Percentiles rank a stretch among this genome's conserved stretches.
Evolutionary conservation across 2,888 invertebrate genomes (phyloP).

Genomic region (Ochropleura plecta): DNA sequence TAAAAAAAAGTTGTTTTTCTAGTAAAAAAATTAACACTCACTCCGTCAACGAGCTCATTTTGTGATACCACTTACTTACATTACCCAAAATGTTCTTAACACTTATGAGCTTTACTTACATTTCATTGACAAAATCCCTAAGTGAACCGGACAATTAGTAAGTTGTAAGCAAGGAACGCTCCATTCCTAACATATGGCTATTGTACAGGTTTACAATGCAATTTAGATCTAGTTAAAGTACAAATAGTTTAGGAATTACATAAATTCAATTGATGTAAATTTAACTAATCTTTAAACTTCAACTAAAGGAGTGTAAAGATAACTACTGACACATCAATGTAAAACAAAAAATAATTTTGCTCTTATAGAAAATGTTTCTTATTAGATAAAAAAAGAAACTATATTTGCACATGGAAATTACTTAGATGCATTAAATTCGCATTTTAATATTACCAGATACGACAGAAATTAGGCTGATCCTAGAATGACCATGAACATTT

Average conservation of each 20-base stretch:
- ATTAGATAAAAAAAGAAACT: conserved; percentile 86
- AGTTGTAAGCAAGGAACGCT: conserved; percentile 87
- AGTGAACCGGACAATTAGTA: conserved; percentile 79
- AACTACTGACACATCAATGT: conserved; percentile 88
- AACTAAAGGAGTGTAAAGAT: conserved; percentile 87
- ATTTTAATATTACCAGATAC: conserved; percentile 80
- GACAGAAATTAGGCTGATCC: conserved; percentile 83
- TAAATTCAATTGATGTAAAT: conserved; percentile 87
- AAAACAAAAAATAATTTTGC: conserved; percentile 84
- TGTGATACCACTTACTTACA: conserved; percentile 88
- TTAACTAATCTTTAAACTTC: conserved; percentile 88
- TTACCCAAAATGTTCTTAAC: conserved; percentile 89
- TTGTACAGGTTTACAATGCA: conserved; percentile 89
- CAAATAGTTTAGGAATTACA: conserved; percentile 89
- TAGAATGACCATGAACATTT: conserved; percentile 82
- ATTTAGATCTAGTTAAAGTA: conserved; percentile 91
- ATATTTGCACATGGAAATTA: conserved; percentile 85
- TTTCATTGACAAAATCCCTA: conserved; percentile 85
- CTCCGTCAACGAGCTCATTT: conserved; percentile 88
- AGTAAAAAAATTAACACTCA: conserved; percentile 89
- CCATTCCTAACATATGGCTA: conserved; percentile 89
- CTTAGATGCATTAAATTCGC: conserved; percentile 84
- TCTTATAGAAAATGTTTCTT: conserved; percentile 87
- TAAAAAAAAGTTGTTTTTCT: conserved; percentile 84
- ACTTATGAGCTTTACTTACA: conserved; percentile 88